Base-by-base conservation (phyloP, 2,113 vertebrate species). In the Terrapene triunguis region DNA sequence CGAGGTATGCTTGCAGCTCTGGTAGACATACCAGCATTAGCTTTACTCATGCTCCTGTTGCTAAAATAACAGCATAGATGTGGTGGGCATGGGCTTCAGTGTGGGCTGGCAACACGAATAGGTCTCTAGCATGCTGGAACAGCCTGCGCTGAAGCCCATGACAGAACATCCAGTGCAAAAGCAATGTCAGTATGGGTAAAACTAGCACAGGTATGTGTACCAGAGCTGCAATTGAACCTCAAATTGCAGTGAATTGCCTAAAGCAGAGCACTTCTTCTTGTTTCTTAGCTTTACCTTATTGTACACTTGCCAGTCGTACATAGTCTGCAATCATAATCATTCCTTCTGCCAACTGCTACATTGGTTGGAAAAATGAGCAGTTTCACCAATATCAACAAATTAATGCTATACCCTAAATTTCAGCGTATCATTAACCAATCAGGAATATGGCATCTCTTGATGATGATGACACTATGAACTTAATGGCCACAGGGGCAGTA, bases 281-380 rank as follows among this genome's bases (percentile, higher is more conserved):
- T 2, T 16, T 21, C 57, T 94, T 38, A 48, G 22, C 8, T 82
- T 76, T 82, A n/a, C 5, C 42, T 89, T 44, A 54, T 4, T 3
- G 1, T 38, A 3, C 50, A 80, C 0, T 0, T 9, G 35, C 16
- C 11, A 35, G 42, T 2, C 0, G 1, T 51, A 38, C 6, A 4
- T 17, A 51, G 74, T 82, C 55, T 1, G 3, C 10, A n/a, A 42
- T 14, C 0, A 0, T 10, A 29, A 27, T 25, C 8, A 2, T 62
- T 83, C 80, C 50, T 89, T 27, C 79, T 84, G 47, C 83, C 80
- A 79, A 6, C 32, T 91, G 55, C 78, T 62, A 9, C 19, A 32
- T 72, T 82, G 80, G 86, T 84, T 1, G n/a, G 19, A 0, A 27
- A 50, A 80, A 22, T 7, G 3, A 29, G 29, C 0, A 1, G 55